Evolutionary conservation across 37 sponge, comb jelly and placozoan species (phyloP).

Genomic region (Theonella swinhoei): DNA sequence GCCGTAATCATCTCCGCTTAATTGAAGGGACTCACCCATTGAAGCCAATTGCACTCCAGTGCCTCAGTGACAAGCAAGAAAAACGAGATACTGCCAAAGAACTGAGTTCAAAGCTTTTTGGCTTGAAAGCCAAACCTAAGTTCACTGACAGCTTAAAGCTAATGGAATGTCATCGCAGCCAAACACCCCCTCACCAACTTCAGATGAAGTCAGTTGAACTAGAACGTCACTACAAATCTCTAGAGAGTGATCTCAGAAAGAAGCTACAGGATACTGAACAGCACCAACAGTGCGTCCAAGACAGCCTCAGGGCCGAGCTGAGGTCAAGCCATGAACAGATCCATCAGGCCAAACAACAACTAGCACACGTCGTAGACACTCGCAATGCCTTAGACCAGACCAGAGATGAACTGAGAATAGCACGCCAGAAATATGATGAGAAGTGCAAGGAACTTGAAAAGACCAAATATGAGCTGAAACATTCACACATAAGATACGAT

Average conservation of each 20-base stretch:
- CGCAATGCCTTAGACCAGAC: background rate
- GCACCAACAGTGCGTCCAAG: too few species aligned
- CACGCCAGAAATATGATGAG: background rate
- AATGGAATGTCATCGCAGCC: background rate
- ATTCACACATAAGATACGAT: too few species aligned
- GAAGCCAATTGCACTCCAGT: background rate
- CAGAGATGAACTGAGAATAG: background rate
- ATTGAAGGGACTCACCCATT: slow-evolving; percentile 21
- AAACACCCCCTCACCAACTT: background rate
- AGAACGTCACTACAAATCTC: background rate
- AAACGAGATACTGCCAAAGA: slow-evolving; percentile 1
- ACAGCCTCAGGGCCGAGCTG: background rate
- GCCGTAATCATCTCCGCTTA: slow-evolving; percentile 17
- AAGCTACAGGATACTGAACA: too few species aligned
- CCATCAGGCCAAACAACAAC: too few species aligned
- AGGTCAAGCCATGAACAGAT: background rate
- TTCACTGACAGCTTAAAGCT: background rate
- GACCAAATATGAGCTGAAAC: too few species aligned
- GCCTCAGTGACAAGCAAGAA: slow-evolving; percentile 15
- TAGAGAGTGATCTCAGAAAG: too few species aligned
- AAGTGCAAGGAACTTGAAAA: background rate
- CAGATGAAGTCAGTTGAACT: background rate
- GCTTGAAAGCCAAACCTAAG: background rate
- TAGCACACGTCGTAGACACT: too few species aligned
- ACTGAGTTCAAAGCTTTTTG: slow-evolving; percentile 10